Evolutionary conservation across 1,140 invertebrate genomes (phyloP), one percentile per base, ranked within the genome.

Genomic region (Diplogasteroides magnus): DNA sequence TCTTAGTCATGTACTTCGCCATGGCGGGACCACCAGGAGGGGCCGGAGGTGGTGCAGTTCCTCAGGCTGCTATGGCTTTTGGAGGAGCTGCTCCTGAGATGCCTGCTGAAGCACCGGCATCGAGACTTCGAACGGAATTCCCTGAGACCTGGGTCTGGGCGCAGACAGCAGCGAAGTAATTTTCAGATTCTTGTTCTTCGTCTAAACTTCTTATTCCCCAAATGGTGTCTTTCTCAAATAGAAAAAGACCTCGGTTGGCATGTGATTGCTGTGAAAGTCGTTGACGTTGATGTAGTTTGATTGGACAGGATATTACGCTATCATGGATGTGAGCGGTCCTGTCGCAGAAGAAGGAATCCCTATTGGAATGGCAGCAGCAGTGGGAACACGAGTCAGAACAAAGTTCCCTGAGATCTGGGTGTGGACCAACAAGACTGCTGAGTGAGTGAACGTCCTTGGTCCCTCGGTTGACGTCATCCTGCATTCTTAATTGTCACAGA

Each of bases 101-200:
- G 3, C 29, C 56, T 29, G 48, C 1, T n/a, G 55, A 59, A 3
- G 26, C 71, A 0, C 37, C 55, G 26, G 31, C 58, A 29, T 57
- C 68, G 48, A 48, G 59, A 26, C 31, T 62, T 26, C 29, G 76
- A 25, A 62, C 58, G 37, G 56, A 74, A 31, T 77, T 77, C 68
- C 76, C 76, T n/a, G 78, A 77, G 31, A 77, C 77, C 25, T 77
- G 76, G 76, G 73, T 77, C 29, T 77, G 76, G 76, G 63, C 59
- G 27, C n/a, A n/a, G n/a, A n/a, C 64, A 23, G 27, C 76, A 68
- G 31, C 29, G 1, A 31, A 23, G 23, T 23, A 67, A 31, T n/a
- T n/a, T n/a, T n/a, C n/a, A n/a, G 65, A 31, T 28, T 32, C 31
- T 65, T 19, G 23, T 26, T 61, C 23, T 25, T 61, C 13, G n/a